Base-by-base conservation (phyloP, 2,797 vertebrate genomes). In the Hylomyscus alleni region DNA sequence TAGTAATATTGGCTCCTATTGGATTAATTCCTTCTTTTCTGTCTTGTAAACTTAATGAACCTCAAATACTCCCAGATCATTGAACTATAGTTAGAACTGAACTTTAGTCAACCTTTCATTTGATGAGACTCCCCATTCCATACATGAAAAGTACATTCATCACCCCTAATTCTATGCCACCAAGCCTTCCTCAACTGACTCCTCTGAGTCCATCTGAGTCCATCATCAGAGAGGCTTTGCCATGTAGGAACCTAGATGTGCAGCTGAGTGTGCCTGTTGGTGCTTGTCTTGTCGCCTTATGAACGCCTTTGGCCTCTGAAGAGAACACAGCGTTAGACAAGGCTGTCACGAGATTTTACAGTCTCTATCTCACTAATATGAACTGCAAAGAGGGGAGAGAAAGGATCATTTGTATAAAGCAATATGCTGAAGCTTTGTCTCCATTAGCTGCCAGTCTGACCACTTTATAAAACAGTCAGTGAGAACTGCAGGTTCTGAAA, bases 1-100 rank as follows among this genome's bases (percentile, higher is more conserved):
- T 86, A 85, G 72, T 81, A 78, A 5, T 75, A 75, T 81, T 76
- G 80, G 17, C 69, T 95, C 3, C 62, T 47, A 83, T 82, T 84
- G 24, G 54, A 62, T 80, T 78, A 89, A 75, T 80, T 84, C 29
- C 72, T 44, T 44, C 44, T 44, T 44, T 40, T 77, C 93, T 73
- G 56, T 86, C 94, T 92, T 84, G 72, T 91, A 90, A 80, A 84
- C 72, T 80, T 44, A 65, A 77, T 76, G 10, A 96, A 93, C 76
- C 40, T 73, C 65, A 94, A 94, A 90, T 95, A 95, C 72, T 95
- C 93, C 83, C 95, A 82, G 72, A 83, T 65, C 81, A 87, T 76
- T 44, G 56, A 93, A 80, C 86, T 94, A 82, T 89, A 95, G 62
- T 96, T 95, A 94, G 82, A 96, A 93, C 44, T 88, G 88, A 97